Percentiles rank a stretch among this genome's conserved stretches.
These are phyloP conservation scores for Tipula helvola DNA, from an alignment of 2,888 invertebrate genomes.

Conservation along the genomic window DNA sequence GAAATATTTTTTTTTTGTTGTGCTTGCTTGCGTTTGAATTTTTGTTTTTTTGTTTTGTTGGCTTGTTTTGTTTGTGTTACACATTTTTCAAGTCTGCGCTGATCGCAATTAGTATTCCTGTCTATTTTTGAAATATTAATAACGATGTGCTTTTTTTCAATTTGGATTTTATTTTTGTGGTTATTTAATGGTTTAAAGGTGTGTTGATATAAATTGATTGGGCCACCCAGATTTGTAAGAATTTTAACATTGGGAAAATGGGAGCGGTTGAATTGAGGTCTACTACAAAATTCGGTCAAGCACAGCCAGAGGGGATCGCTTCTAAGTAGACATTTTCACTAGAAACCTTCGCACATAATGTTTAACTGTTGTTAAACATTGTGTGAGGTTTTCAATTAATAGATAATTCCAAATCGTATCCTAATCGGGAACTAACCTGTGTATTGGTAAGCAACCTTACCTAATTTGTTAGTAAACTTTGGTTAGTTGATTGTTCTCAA, in stretches of 20 bases:
- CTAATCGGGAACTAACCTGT: too few species aligned
- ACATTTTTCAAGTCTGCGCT: neutral
- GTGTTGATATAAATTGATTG: neutral
- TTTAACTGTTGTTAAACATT: too few species aligned
- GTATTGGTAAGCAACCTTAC: too few species aligned
- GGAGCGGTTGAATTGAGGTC: too few species aligned
- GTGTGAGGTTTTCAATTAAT: too few species aligned
- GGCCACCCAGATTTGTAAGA: neutral
- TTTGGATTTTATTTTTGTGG: neutral
- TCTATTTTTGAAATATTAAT: constrained; percentile 4
- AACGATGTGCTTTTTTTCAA: neutral
- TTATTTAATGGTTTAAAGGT: neutral
- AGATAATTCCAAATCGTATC: too few species aligned
- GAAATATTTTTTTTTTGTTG: neutral
- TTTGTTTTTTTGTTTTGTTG: neutral
- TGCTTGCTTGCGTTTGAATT: neutral
- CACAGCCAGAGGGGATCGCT: too few species aligned
- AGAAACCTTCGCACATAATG: too few species aligned
- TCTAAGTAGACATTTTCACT: too few species aligned
- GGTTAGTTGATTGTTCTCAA: too few species aligned
- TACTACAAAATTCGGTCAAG: too few species aligned
- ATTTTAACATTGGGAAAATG: neutral
- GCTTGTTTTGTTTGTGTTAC: neutral
- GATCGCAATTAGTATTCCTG: neutral
- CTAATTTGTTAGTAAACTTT: too few species aligned